Percentiles rank a stretch among this genome's conserved stretches.
Evolutionary conservation across 2,888 invertebrate species (phyloP).

Genomic region (Rhagonycha lutea): DNA sequence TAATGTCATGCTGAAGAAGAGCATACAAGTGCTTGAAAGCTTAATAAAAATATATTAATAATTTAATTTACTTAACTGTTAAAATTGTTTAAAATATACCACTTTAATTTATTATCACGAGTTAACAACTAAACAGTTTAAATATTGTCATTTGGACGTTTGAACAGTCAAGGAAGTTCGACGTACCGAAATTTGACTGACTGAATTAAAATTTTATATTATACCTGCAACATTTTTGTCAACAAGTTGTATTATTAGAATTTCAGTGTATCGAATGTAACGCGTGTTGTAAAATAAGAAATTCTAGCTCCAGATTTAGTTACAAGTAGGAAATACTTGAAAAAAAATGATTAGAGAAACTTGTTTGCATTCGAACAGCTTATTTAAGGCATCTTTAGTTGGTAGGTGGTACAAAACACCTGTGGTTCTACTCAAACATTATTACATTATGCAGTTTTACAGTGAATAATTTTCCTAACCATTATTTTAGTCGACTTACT

Average conservation of each 20-base stretch:
- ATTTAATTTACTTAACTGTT: no score
- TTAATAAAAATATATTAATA: no score
- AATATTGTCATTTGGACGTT: no score
- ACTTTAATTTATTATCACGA: no score
- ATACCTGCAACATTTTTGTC: background rate
- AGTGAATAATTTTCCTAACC: background rate
- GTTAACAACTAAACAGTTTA: no score
- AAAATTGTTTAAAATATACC: no score
- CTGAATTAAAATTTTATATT: background rate
- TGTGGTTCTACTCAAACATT: slow-evolving; percentile 20
- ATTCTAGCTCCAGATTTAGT: background rate
- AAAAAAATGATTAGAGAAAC: background rate
- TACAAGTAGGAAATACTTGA: background rate
- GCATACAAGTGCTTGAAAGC: no score
- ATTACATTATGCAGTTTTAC: slow-evolving; percentile 16
- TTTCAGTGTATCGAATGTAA: background rate
- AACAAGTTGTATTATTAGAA: background rate
- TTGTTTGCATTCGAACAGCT: slow-evolving; percentile 14
- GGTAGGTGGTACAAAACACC: slow-evolving; percentile 21
- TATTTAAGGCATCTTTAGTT: slow-evolving; percentile 15
- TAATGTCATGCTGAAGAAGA: no score
- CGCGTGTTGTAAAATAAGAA: background rate
- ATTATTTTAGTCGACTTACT: background rate
- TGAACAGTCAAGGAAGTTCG: no score
- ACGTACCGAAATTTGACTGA: no score